Conservation (phyloP, 1,140 invertebrate species). For the Hesperophylax magnus region DNA sequence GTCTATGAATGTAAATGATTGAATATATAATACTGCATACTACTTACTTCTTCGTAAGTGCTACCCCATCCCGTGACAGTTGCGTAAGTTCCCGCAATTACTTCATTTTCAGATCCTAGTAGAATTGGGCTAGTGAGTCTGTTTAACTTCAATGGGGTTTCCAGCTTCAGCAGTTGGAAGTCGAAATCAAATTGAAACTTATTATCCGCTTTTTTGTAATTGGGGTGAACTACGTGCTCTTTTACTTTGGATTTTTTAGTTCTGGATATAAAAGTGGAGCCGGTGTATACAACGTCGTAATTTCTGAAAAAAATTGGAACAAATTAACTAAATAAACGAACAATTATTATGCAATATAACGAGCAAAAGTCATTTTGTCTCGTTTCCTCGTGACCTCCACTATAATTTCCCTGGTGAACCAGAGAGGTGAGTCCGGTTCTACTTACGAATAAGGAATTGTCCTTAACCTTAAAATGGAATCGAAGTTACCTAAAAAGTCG, state of each 20-base stretch:
- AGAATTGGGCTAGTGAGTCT: conserved; percentile 27
- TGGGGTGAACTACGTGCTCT: conserved; percentile 41
- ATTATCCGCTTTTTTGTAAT: neutral
- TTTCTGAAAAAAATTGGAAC: neutral
- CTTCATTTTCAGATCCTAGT: conserved; percentile 25
- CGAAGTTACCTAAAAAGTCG: too few species aligned
- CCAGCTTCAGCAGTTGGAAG: conserved; percentile 44
- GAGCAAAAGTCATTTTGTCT: too few species aligned
- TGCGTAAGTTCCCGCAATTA: conserved; percentile 13
- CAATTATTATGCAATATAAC: too few species aligned
- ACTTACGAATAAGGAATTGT: too few species aligned
- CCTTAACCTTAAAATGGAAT: too few species aligned
- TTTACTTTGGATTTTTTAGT: neutral
- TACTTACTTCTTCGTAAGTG: conserved; percentile 32
- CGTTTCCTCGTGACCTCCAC: too few species aligned
- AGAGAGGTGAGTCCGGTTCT: too few species aligned
- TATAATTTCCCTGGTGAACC: too few species aligned
- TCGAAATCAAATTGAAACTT: conserved; percentile 34
- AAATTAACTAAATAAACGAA: too few species aligned
- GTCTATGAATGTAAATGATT: too few species aligned
- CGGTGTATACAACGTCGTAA: neutral
- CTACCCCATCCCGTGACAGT: conserved; percentile 44
- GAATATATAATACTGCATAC: neutral
- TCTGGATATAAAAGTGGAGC: conserved; percentile 3
- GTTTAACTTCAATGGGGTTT: conserved; percentile 28